Conservation (phyloP, 2,888 invertebrate genomes). For the Pristionchus japonicus region DNA sequence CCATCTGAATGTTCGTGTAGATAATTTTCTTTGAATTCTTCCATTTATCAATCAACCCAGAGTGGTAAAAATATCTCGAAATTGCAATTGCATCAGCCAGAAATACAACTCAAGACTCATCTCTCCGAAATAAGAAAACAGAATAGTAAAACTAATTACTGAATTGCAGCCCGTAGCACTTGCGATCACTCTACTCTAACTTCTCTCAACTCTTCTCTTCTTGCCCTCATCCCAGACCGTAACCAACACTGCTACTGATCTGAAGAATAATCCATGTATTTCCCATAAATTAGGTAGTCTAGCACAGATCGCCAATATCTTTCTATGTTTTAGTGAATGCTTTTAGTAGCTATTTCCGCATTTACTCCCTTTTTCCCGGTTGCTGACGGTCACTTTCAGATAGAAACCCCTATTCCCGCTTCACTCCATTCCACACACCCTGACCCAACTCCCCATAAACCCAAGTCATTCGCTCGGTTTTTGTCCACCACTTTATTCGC, state of each 20-base stretch:
- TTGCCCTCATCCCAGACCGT: neutral
- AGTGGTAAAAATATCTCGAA: no score
- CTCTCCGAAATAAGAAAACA: no score
- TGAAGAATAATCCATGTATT: slow-evolving; percentile 13
- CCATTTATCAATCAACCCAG: no score
- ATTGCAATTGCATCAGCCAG: no score
- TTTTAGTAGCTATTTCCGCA: neutral
- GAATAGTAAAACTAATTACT: neutral
- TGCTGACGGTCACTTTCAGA: slow-evolving; percentile 4
- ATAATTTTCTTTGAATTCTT: no score
- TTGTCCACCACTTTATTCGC: slow-evolving; percentile 27
- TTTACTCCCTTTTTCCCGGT: neutral
- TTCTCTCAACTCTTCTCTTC: neutral
- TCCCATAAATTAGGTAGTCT: slow-evolving; percentile 27
- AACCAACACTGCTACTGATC: neutral
- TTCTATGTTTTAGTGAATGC: no score
- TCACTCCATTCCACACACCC: neutral
- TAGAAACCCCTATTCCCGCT: neutral
- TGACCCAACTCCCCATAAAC: neutral
- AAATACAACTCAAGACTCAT: no score
- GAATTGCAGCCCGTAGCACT: slow-evolving; percentile 43
- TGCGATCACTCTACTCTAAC: neutral
- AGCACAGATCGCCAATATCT: neutral
- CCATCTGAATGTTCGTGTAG: no score
- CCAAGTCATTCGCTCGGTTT: slow-evolving; percentile 12